Evolutionary conservation across 2,888 invertebrate species (phyloP).

Genomic region (Zonitis immaculata): DNA sequence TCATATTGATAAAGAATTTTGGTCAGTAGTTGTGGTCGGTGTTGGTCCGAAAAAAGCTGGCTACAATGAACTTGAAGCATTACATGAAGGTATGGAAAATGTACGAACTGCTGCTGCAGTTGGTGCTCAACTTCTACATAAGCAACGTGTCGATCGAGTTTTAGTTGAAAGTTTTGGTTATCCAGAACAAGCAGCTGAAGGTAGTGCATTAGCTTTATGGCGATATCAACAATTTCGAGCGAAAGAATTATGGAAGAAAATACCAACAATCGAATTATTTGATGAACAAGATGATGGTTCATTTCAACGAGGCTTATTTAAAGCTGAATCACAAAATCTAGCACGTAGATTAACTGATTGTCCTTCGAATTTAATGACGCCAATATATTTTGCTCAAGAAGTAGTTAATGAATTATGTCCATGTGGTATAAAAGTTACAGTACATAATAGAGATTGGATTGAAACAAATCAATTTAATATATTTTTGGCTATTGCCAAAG

Average conservation of each 20-base stretch:
- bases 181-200: slow-evolving; percentile 65
- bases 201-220: slow-evolving; percentile 58
- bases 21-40: slow-evolving; percentile 62
- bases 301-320: slow-evolving; percentile 59
- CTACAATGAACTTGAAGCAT: slow-evolving; percentile 61
- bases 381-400: slow-evolving; percentile 64
- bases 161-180: slow-evolving; percentile 56
- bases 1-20: slow-evolving; percentile 56
- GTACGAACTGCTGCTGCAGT: slow-evolving; percentile 63
- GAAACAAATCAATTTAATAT: slow-evolving; percentile 60
- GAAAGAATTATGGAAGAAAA: slow-evolving; percentile 46
- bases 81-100: slow-evolving; percentile 66
- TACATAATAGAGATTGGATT: slow-evolving; percentile 62
- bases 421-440: slow-evolving; percentile 53
- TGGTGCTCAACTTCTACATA: slow-evolving; percentile 49
- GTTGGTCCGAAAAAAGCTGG: slow-evolving; percentile 59
- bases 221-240: slow-evolving; percentile 54
- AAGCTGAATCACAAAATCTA: slow-evolving; percentile 71
- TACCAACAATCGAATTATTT: slow-evolving; percentile 53
- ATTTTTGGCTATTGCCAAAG: slow-evolving; percentile 63
- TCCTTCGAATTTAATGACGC: slow-evolving; percentile 76
- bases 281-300: slow-evolving; percentile 53
- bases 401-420: slow-evolving; percentile 61
- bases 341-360: slow-evolving; percentile 68
- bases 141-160: slow-evolving; percentile 52